Evolutionary conservation across 2,888 invertebrate genomes (phyloP), one percentile per base, ranked within the genome.

Genomic region (Hirtodrosophila confusa): DNA sequence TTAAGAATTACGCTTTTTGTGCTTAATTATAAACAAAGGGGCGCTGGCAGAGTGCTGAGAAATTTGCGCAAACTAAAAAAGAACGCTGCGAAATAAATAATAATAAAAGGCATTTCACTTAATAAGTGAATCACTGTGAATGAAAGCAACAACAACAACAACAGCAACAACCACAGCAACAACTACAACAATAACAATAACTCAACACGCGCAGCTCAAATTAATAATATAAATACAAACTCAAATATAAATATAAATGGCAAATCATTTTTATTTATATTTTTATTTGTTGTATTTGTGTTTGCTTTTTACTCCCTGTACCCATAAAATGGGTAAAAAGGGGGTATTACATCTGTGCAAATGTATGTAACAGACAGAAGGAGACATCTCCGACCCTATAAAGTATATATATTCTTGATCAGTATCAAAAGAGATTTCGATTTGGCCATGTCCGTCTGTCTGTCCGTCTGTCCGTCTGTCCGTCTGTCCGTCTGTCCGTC

Each of bases 201-300:
- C 73, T 62, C 69, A 84, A 73, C 83, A 68, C 72, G 65, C 78
- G 78, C 76, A 65, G 50, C 58, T 62, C 69, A 79, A 84, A 84
- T 84, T 85, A 85, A 84, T 84, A 87, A 84, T 82, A 78, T 83
- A 87, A 83, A 83, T 87, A 87, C 65, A 73, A 54, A 49, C 48
- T 53, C 36, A 64, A 53, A 64, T 51, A 65, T 65, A 65, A 47
- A 54, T 37, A 63, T 64, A 65, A 54, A 68, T 61, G 56, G 40
- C 49, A 71, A 61, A 37, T 54, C 37, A 39, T 31, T 50, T 51
- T 41, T 49, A 58, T 33, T 48, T 35, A n/a, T 49, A 35, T 44
- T 17, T 45, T 41, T 39, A 4, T 31, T 39, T 44, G 5, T 17
- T n/a, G 40, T 27, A 27, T 31, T 35, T 36, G 7, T 67, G 63